phyloP scores from a whole-genome alignment of 2,797 vertebrate species.

The Gymnothorax reevesii region DNA sequence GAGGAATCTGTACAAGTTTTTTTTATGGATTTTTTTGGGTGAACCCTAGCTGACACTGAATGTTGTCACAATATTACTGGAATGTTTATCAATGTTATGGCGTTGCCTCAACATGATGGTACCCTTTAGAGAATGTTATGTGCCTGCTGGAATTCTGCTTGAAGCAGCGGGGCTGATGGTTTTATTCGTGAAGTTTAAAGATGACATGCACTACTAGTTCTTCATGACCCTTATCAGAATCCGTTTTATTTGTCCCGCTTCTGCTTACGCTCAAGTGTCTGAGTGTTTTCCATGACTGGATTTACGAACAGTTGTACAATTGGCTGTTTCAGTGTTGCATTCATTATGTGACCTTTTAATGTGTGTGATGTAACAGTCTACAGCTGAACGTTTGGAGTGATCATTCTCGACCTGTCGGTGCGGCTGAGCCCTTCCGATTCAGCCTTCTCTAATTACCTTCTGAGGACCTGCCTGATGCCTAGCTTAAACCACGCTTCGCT shows the following conservation, averaged over 20 bases:
- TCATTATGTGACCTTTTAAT: neutral
- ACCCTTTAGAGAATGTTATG: too few species aligned
- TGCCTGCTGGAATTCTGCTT: neutral
- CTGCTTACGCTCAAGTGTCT: neutral
- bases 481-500: neutral
- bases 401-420: neutral
- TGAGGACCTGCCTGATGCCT: neutral
- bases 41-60: too few species aligned
- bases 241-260: neutral
- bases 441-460: neutral
- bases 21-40: too few species aligned
- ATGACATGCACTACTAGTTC: neutral
- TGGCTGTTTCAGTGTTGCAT: neutral
- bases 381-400: neutral
- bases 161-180: neutral
- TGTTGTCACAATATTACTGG: too few species aligned
- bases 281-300: neutral
- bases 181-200: neutral
- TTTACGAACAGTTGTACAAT: neutral
- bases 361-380: neutral
- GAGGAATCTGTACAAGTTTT: neutral
- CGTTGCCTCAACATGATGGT: too few species aligned
- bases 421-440: neutral
- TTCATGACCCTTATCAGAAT: neutral
- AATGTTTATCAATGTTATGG: too few species aligned